Conservation (phyloP, 2,888 invertebrate species). For the Torymus aiolomorphi region DNA sequence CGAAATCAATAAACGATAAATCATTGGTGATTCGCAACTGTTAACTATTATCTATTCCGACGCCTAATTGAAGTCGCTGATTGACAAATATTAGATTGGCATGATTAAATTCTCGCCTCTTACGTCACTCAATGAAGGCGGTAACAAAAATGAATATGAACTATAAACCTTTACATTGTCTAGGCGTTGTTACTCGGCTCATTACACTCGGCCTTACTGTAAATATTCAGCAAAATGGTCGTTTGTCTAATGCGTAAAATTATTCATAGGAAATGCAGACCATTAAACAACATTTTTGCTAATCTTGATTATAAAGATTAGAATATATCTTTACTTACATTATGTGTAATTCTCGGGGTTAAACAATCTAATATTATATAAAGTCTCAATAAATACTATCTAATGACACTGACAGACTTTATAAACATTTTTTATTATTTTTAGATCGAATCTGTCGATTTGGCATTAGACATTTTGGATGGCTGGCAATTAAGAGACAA, state of each 20-base stretch:
- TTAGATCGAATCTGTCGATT: slow-evolving; percentile 92
- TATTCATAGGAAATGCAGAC: slow-evolving; percentile 57
- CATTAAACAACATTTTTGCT: slow-evolving; percentile 38
- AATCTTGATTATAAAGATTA: slow-evolving; percentile 2
- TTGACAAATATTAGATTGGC: slow-evolving; percentile 46
- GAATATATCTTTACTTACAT: not conserved
- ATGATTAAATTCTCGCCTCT: slow-evolving; percentile 51
- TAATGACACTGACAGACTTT: slow-evolving; percentile 8
- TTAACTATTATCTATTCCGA: slow-evolving; percentile 41
- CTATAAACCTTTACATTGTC: slow-evolving; percentile 45
- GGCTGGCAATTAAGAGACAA: slow-evolving; percentile 88
- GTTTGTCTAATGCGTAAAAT: slow-evolving; percentile 27
- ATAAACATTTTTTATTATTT: not conserved
- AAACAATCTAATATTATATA: too few relatives aligned
- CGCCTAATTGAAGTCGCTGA: slow-evolving; percentile 38
- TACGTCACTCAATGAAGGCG: slow-evolving; percentile 46
- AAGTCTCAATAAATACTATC: not conserved
- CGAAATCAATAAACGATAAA: slow-evolving; percentile 41
- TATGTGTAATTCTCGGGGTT: too few relatives aligned
- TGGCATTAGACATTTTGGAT: slow-evolving; percentile 94
- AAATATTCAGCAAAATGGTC: slow-evolving; percentile 43
- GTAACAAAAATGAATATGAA: slow-evolving; percentile 38
- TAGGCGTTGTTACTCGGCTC: slow-evolving; percentile 38
- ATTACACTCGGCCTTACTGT: slow-evolving; percentile 38
- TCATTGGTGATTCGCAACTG: slow-evolving; percentile 19